Evolutionary conservation across 1,140 invertebrate species (phyloP), one percentile per base, ranked within the genome.

Genomic region (Centruroides vittatus): DNA sequence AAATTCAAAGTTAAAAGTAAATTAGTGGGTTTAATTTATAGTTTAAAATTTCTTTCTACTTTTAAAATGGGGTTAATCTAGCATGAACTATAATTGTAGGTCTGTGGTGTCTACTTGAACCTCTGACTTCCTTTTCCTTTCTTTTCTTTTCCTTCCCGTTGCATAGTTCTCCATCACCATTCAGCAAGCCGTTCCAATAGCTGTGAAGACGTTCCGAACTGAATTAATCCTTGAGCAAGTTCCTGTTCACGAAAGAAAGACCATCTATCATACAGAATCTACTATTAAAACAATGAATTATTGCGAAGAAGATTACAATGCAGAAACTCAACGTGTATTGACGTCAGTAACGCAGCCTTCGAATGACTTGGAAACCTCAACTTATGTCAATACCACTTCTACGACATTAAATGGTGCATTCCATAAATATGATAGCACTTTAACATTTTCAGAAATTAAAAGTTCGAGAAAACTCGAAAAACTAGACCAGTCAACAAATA

Each of bases 161-260:
- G 35, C 56, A 60, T 58, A 61, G 55, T 65, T 62, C 61, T 64
- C 60, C 59, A 57, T 65, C 60, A 53, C 56, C 58, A 51, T 66
- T 52, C 59, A 65, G 60, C 55, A 61, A 62, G 65, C 59, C 46
- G 55, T 55, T 73, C 84, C 84, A 67, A 79, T 81, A 65, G 82
- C 82, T 61, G 79, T 85, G 60, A 78, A 80, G 67, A 86, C 84
- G 23, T 88, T 86, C 79, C 80, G 84, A 65, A 85, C 84, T 36
- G 86, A 87, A 73, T 86, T 86, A 76, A 85, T 83, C 70, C 82
- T 84, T 54, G 62, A 64, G 46, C 62, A 58, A 55, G 62, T 57
- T 52, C 58, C 62, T 57, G 56, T 23, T 36, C 62, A 41, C 3
- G 41, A 41, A 41, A 41, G 41, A 41, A 41, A 51, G 12, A 50